Conservation (phyloP, 2,113 vertebrate species). For the Gambusia affinis region DNA sequence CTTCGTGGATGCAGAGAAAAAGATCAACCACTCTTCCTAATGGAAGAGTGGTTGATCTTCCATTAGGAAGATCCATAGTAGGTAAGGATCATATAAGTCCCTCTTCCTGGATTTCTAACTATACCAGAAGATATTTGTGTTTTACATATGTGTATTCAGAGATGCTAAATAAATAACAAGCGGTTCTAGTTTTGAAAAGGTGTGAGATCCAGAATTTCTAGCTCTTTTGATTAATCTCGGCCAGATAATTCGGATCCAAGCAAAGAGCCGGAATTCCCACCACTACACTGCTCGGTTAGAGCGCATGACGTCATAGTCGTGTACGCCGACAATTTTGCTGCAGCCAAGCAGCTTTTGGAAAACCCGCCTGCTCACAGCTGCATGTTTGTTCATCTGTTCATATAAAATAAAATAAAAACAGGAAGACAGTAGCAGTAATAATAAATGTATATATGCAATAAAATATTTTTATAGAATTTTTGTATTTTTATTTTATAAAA, state of each 20-base stretch:
- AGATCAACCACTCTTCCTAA: too few species aligned
- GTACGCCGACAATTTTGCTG: conserved; percentile 13
- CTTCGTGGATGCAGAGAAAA: too few species aligned
- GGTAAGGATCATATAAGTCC: too few species aligned
- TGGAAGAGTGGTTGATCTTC: too few species aligned
- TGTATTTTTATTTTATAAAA: too few species aligned
- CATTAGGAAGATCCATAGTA: too few species aligned
- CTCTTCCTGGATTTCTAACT: too few species aligned
- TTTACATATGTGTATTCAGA: neutral
- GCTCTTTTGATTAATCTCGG: neutral
- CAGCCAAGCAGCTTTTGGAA: conserved; percentile 24
- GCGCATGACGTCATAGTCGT: conserved; percentile 63
- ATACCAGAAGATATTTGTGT: neutral
- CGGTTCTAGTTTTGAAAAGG: neutral
- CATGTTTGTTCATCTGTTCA: too few species aligned
- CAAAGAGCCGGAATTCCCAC: neutral
- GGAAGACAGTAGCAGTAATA: neutral
- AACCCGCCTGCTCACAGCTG: neutral
- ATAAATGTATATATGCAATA: neutral
- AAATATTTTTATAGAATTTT: too few species aligned
- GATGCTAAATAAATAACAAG: neutral
- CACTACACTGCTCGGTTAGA: conserved; percentile 57
- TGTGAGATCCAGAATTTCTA: neutral
- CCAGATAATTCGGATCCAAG: neutral
- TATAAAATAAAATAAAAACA: too few species aligned